Conservation (phyloP, 2,113 vertebrate species). For the Macaca mulatta region DNA sequence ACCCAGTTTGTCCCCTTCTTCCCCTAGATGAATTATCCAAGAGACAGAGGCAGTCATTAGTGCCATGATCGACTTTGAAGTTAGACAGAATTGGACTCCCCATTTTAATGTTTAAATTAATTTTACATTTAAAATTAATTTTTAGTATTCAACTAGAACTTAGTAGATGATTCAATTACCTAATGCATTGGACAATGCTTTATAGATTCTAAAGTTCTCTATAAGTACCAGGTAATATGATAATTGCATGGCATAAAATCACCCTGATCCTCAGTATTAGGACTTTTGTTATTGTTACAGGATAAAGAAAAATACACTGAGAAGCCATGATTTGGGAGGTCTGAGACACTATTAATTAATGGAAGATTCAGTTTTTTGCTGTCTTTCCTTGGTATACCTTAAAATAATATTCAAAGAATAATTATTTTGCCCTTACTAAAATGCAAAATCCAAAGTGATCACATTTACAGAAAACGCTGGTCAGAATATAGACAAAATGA, state of each 20-base stretch:
- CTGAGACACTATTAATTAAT: conserved; percentile 10
- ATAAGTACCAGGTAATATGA: not conserved
- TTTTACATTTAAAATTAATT: conserved; percentile 39
- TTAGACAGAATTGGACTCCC: not conserved
- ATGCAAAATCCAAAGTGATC: not conserved
- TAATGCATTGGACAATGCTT: not conserved
- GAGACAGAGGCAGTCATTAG: not conserved
- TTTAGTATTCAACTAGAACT: not conserved
- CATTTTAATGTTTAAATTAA: conserved; percentile 1
- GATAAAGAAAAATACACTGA: conserved; percentile 4
- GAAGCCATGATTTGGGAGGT: not conserved
- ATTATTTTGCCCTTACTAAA: conserved; percentile 19
- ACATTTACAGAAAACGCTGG: not conserved
- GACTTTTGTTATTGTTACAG: not conserved
- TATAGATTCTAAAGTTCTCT: not conserved
- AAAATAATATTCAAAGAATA: conserved; percentile 12
- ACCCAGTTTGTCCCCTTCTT: not conserved
- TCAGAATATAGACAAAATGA: not conserved
- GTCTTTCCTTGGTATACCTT: not conserved
- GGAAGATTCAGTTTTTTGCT: not conserved
- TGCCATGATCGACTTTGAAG: not conserved
- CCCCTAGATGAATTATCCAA: not conserved
- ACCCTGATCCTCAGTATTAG: not conserved
- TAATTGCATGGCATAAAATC: not conserved
- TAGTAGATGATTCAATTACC: not conserved